phyloP scores from a whole-genome alignment of 2,888 invertebrate genomes.

The Empis livida region DNA sequence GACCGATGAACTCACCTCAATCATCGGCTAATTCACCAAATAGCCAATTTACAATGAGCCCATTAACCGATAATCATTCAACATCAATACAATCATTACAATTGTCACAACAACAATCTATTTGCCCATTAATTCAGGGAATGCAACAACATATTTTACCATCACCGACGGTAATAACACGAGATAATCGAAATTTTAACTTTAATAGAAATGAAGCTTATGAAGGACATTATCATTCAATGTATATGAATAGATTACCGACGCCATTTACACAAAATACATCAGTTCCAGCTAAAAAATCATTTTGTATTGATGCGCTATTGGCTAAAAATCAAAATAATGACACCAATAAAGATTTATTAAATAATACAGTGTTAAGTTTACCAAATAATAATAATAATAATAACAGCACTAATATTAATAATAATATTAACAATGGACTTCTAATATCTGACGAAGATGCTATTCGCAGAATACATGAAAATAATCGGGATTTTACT shows the following conservation, averaged over 20 bases:
- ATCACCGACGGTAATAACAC: background rate
- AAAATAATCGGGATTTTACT: constrained; percentile 31
- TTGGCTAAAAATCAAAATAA: constrained; percentile 47
- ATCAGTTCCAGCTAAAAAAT: constrained; percentile 44
- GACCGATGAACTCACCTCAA: background rate
- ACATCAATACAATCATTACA: background rate
- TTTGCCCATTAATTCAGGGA: background rate
- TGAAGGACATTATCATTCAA: background rate
- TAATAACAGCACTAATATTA: constrained; percentile 14
- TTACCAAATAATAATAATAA: constrained; percentile 22
- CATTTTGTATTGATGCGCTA: constrained; percentile 84
- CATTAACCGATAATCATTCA: background rate
- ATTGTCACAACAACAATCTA: background rate
- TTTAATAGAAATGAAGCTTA: background rate
- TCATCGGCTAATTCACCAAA: background rate
- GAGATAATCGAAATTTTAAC: background rate
- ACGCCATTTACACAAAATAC: background rate
- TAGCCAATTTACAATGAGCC: background rate
- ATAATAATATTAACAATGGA: constrained; percentile 10
- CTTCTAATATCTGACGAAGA: constrained; percentile 27
- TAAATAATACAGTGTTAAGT: background rate
- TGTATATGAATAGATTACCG: too few species aligned
- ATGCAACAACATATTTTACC: background rate
- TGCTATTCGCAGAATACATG: constrained; percentile 31
- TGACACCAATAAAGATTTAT: constrained; percentile 11